Evolutionary conservation across 2,888 invertebrate genomes (phyloP), one percentile per base, ranked within the genome.

Genomic region (Caenorhabditis japonica): DNA sequence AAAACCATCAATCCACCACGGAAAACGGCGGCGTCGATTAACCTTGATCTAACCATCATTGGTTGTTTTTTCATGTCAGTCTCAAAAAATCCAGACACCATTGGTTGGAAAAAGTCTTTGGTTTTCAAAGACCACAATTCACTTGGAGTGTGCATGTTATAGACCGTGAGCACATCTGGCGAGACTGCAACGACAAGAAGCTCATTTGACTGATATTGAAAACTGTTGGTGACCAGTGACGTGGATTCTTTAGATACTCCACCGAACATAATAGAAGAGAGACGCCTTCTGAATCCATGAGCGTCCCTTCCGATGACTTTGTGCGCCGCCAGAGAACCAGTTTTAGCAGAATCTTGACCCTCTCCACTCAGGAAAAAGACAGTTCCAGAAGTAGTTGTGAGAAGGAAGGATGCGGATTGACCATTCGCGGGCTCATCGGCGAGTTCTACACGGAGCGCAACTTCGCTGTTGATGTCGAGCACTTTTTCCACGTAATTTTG

Each of bases 331-430:
- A 74, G 30, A 0, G 55, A 23, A 12, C 73, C 66, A 36, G 41
- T 56, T 23, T 68, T 66, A 13, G 33, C 47, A 0, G 49, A 41
- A 17, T 69, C 58, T 2, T 10, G 4, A 0, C 46, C 52, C 10
- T 62, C 55, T 44, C 58, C 75, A 7, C 19, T 41, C 4, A 75
- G 8, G 7, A 70, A 49, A 25, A 62, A 70, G 5, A 75, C 46
- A 5, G 64, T 47, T 43, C 75, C 75, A 3, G 75, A 75, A 4
- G 75, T 75, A 1, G 75, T 75, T 1, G 62, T 62, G 4, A 75
- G 51, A 1, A 70, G 36, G 33, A 75, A 75, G 3, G 52, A 53
- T 0, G 74, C 74, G 0, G 58, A 44, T 13, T 55, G 53, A 7
- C 47, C 47, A 27, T 49, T 33, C 1, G 17, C 8, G 2, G 75